phyloP scores from a whole-genome alignment of 1,140 invertebrate species.

The Lordiphosa stackelbergi region DNA sequence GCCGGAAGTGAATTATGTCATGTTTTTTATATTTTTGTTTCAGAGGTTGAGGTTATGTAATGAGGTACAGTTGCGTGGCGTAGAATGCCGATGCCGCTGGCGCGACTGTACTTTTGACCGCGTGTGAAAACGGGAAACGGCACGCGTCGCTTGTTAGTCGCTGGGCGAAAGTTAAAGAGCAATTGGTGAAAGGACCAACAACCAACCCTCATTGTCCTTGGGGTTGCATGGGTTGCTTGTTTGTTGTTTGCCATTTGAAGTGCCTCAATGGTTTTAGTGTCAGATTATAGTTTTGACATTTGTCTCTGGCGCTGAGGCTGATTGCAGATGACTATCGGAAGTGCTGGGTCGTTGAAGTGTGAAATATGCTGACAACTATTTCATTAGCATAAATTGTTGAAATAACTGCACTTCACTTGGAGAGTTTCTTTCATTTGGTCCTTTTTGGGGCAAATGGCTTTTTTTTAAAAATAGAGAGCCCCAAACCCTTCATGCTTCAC shows the following conservation, averaged over 20 bases:
- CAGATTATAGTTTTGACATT: conserved; percentile 72
- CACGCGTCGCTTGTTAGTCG: conserved; percentile 66
- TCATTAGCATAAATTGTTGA: conserved; percentile 7
- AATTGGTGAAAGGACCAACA: conserved; percentile 41
- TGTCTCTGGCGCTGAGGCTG: conserved; percentile 29
- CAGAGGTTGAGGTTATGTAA: conserved; percentile 51
- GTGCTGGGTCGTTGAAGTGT: conserved; percentile 45
- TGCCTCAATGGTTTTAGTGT: conserved; percentile 68
- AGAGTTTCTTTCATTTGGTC: conserved; percentile 48
- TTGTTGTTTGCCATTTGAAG: conserved; percentile 51
- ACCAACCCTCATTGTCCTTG: conserved; percentile 20
- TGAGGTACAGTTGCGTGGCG: conserved; percentile 47
- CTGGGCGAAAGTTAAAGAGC: conserved; percentile 62
- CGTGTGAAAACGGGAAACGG: conserved; percentile 60
- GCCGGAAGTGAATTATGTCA: conserved; percentile 70
- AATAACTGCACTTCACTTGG: conserved; percentile 12
- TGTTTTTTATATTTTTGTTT: conserved; percentile 14
- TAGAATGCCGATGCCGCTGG: background rate
- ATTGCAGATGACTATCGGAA: conserved; percentile 52
- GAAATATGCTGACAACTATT: conserved; percentile 43
- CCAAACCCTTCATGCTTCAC: conserved; percentile 47
- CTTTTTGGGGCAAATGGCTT: conserved; percentile 55
- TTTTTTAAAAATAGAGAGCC: conserved; percentile 51
- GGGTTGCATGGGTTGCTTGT: conserved; percentile 29
- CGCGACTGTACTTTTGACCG: conserved; percentile 53